Base-by-base conservation (phyloP, 2,888 invertebrate species). In the Erebia palarica region DNA sequence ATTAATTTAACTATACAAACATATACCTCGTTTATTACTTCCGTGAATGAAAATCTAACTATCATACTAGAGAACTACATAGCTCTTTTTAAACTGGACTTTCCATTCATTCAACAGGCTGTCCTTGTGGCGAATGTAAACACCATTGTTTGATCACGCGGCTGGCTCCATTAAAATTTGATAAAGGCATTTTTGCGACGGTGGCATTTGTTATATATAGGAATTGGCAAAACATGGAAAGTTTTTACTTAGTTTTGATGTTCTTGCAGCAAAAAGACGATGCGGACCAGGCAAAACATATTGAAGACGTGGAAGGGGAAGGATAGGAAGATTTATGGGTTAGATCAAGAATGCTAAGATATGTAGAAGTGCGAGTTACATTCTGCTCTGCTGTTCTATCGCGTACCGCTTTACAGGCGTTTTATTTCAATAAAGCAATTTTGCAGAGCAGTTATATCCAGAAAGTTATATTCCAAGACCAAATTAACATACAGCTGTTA, bases 121-220 rank as follows among this genome's bases (percentile, higher is more conserved):
- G 88, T 89, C 87, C 89, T 90, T 90, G 87, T 82, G 77, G 73
- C 78, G 76, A 89, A 81, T 86, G 86, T 89, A 91, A 91, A 91
- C 90, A 89, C 88, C 84, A 89, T 91, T 91, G 91, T 91, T 90
- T 85, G 80, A 86, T 90, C 90, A 90, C 89, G 89, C 90, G 89
- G 88, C 83, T 81, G 81, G 80, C 78, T 80, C 84, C 82, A 89
- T 89, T 88, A 91, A 87, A 82, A 86, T 87, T 84, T 86, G 86
- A 87, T 87, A 87, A 88, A 86, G 84, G 51, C 66, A 57, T 59
- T 63, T 49, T 69, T 60, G 51, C 60, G 16, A 44, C n/a, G 57
- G 57, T 57, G 13, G 44, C 11, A 36, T 67, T 67, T 49, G 49
- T n/a, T n/a, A 13, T 14, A 66, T 10, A 47, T 10, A 16, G 16